phyloP scores from a whole-genome alignment of 2,797 vertebrate species.

The Falco berigora region DNA sequence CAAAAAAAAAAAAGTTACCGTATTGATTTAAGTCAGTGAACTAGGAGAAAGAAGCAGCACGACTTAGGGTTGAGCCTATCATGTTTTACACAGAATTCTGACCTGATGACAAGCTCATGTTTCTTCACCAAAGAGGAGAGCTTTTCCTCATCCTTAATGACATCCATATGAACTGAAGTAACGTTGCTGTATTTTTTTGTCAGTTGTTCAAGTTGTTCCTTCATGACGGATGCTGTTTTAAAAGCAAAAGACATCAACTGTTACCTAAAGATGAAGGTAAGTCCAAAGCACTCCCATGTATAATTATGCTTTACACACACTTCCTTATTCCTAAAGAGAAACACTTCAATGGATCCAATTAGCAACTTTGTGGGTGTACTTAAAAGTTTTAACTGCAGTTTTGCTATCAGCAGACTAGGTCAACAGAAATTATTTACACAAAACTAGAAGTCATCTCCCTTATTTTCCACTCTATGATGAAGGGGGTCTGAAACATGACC shows the following conservation, averaged over 20 bases:
- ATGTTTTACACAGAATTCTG: background rate
- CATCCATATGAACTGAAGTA: constrained; percentile 81
- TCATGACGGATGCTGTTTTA: constrained; percentile 80
- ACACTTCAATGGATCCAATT: background rate
- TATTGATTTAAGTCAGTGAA: background rate
- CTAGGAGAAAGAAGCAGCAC: background rate
- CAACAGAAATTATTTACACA: background rate
- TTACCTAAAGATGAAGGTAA: background rate
- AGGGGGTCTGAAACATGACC: background rate
- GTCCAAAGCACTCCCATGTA: background rate
- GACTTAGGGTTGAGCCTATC: background rate
- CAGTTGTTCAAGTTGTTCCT: constrained; percentile 84
- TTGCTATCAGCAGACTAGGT: background rate
- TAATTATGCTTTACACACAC: background rate
- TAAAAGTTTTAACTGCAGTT: background rate
- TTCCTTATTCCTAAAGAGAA: background rate
- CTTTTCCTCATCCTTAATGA: constrained; percentile 79
- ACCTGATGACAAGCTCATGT: constrained; percentile 93
- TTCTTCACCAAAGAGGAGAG: constrained; percentile 83
- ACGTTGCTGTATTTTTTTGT: constrained; percentile 79
- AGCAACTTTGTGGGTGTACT: background rate
- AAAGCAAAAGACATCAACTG: background rate
- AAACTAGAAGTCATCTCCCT: background rate
- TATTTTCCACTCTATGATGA: background rate
- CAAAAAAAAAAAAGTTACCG: background rate